phyloP scores from a whole-genome alignment of 2,888 invertebrate species.

The Drosophila nigricruria region DNA sequence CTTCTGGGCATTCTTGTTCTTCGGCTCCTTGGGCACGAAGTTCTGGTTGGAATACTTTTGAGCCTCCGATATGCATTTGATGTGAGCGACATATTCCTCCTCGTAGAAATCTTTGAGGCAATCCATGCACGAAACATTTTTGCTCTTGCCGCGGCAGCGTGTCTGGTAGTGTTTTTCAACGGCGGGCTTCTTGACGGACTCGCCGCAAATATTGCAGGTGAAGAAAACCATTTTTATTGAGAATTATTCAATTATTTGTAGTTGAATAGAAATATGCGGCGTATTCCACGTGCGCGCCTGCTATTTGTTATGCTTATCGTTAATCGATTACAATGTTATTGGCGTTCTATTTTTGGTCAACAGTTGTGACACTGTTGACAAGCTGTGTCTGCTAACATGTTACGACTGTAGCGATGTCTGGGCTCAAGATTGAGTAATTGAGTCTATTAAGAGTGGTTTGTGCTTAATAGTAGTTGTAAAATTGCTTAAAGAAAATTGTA shows the following conservation, averaged over 20 bases:
- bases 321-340: slow-evolving; percentile 25
- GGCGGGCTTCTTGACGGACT: slow-evolving; percentile 94
- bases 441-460: too few relatives aligned
- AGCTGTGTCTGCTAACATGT: too few relatives aligned
- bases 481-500: background rate
- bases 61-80: slow-evolving; percentile 94
- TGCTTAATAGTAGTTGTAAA: background rate
- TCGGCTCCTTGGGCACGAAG: slow-evolving; percentile 88
- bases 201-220: slow-evolving; percentile 96
- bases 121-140: slow-evolving; percentile 95
- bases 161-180: slow-evolving; percentile 94
- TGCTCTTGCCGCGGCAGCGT: slow-evolving; percentile 89
- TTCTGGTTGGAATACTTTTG: slow-evolving; percentile 94
- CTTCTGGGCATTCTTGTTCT: slow-evolving; percentile 94
- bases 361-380: slow-evolving; percentile 10
- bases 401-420: background rate
- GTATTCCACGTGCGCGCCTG: slow-evolving; percentile 47
- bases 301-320: slow-evolving; percentile 22
- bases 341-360: background rate
- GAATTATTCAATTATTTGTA: background rate
- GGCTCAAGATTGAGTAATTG: too few relatives aligned
- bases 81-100: slow-evolving; percentile 91
- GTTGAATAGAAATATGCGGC: slow-evolving; percentile 13
- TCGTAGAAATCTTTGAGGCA: slow-evolving; percentile 95
- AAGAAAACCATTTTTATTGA: slow-evolving; percentile 93